Conservation (phyloP, 2,888 invertebrate genomes). For the Fragum fragum region DNA sequence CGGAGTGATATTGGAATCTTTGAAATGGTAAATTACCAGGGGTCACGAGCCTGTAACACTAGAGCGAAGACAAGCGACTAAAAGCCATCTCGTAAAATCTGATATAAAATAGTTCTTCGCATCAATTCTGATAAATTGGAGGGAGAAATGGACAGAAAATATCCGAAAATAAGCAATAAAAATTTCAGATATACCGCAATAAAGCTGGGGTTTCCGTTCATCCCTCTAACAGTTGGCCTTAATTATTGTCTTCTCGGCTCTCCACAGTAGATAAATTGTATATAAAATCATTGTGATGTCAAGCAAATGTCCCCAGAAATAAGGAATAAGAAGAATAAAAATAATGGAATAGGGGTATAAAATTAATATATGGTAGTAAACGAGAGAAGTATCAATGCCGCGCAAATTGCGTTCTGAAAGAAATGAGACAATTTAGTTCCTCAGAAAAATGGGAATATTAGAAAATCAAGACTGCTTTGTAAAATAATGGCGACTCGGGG, state of each 20-base stretch:
- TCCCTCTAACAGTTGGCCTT: constrained; percentile 41
- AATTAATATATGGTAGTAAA: constrained; percentile 59
- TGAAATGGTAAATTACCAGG: constrained; percentile 65
- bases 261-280: constrained; percentile 65
- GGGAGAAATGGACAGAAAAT: constrained; percentile 68
- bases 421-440: constrained; percentile 36
- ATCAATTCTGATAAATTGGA: constrained; percentile 68
- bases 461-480: constrained; percentile 18
- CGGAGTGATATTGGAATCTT: constrained; percentile 67
- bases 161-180: constrained; percentile 72
- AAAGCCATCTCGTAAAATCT: constrained; percentile 71
- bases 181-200: constrained; percentile 65
- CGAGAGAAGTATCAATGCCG: constrained; percentile 26
- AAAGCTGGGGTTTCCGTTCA: constrained; percentile 55
- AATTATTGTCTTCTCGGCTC: constrained; percentile 51
- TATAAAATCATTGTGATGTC: constrained; percentile 66
- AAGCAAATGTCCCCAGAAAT: constrained; percentile 54
- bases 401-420: constrained; percentile 37
- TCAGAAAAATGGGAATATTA: constrained; percentile 33
- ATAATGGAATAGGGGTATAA: constrained; percentile 55
- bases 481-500: constrained; percentile 19
- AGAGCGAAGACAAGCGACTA: constrained; percentile 63
- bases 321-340: constrained; percentile 53
- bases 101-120: constrained; percentile 68
- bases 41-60: constrained; percentile 57